Base-by-base conservation (phyloP, 2,113 vertebrate species). In the Protobothrops mucrosquamatus region DNA sequence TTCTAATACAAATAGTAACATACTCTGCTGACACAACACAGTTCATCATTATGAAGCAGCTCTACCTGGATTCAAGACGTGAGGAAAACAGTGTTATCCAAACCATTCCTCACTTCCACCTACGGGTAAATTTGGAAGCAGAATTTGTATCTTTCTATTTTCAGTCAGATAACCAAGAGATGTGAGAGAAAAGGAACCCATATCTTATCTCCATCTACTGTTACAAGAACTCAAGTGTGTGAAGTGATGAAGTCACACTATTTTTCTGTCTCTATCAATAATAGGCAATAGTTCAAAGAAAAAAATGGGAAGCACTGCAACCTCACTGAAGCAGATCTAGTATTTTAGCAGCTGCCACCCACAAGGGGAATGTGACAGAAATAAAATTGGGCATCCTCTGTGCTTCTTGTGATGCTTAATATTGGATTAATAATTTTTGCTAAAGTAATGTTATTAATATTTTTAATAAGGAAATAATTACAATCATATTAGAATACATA, bases 31-130 rank as follows among this genome's bases (percentile, higher is more conserved):
- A 95, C 95, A 90, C 59, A 69, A 89, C 34, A 91, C 93, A 88
- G 92, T 97, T 95, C 91, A 97, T 97, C 95, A 95, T 95, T 93
- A 91, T 87, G 51, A 57, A 97, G 91, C 92, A 95, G 95, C 74
- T 93, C 95, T 89, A 95, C 46, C 52, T 96, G 94, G 64, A 92
- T 92, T 95, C 56, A 24, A 34, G 88, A 34, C 43, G 90, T 46
- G 88, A 92, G 89, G 91, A 93, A 91, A 94, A 92, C 85, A 88
- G 94, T 14, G 0, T 54, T 81, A 91, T 90, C 55, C 89, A 64
- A n/a, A 74, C 94, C 96, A 52, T 74, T 61, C 74, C 29, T 64
- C 5, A 7, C 34, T 23, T 14, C 46, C 26, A 64, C 23, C 46
- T 29, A 54, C 94, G 95, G 94, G 91, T 34, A 69, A 95, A 57